A percentile compares a stretch with the other conserved stretches of the same genome.
These are phyloP conservation scores for Erebia epiphron DNA, from an alignment of 2,888 invertebrate genomes.

Conservation along the genomic window DNA sequence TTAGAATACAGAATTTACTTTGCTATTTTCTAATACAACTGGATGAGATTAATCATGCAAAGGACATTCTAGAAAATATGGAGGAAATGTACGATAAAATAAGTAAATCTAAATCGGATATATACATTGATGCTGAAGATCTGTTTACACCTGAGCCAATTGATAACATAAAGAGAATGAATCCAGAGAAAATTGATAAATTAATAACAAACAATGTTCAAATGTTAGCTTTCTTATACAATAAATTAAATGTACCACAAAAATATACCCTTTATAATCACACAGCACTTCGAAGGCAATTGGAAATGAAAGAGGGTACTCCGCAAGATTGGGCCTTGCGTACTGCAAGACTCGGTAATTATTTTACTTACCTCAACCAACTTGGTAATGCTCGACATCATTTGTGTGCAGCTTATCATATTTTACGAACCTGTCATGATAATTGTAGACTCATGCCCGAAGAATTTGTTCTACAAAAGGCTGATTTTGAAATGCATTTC, in stretches of 20 bases:
- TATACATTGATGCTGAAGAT: constrained; percentile 79
- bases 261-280: constrained; percentile 82
- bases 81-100: constrained; percentile 72
- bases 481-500: constrained; percentile 72
- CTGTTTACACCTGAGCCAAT: constrained; percentile 70
- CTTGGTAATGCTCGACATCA: constrained; percentile 84
- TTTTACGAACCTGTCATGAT: constrained; percentile 81
- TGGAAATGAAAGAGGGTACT: constrained; percentile 82
- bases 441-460: constrained; percentile 74
- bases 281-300: constrained; percentile 79
- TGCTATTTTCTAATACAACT: constrained; percentile 82
- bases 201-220: constrained; percentile 84
- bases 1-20: constrained; percentile 82
- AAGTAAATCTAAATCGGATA: constrained; percentile 56
- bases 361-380: constrained; percentile 73
- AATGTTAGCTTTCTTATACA: constrained; percentile 84
- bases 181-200: constrained; percentile 80
- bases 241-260: constrained; percentile 77
- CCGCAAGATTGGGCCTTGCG: constrained; percentile 82
- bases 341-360: constrained; percentile 79
- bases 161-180: constrained; percentile 60
- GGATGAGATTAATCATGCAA: constrained; percentile 72
- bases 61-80: constrained; percentile 75
- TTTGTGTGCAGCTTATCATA: constrained; percentile 83
- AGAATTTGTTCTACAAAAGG: constrained; percentile 67